These are phyloP conservation scores for Leptinotarsa lineolata DNA, from an alignment of 1,140 invertebrate genomes.

Conservation along the genomic window DNA sequence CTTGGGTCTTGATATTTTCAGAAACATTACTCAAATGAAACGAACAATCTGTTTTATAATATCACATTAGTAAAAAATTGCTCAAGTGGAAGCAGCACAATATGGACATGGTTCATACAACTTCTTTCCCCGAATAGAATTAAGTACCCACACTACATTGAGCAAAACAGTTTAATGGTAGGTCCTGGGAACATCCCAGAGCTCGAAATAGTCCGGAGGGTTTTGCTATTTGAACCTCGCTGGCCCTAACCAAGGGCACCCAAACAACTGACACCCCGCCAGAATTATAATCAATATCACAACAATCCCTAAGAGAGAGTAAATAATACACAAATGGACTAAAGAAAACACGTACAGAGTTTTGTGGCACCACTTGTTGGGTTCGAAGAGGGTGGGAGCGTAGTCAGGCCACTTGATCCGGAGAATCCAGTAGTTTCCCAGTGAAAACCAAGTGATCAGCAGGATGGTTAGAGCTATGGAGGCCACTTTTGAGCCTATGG, in stretches of 20 bases:
- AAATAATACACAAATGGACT: conserved; percentile 71
- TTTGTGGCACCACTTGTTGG: conserved; percentile 75
- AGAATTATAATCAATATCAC: conserved; percentile 65
- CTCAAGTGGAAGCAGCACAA: neutral
- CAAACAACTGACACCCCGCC: conserved; percentile 68
- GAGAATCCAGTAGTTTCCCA: conserved; percentile 82
- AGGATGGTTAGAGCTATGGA: conserved; percentile 66
- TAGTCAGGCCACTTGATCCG: conserved; percentile 76
- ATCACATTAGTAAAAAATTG: neutral
- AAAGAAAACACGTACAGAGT: conserved; percentile 79
- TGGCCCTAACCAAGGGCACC: conserved; percentile 68
- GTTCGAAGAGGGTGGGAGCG: conserved; percentile 68
- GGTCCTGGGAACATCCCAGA: conserved; percentile 54
- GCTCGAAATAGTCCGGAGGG: conserved; percentile 56
- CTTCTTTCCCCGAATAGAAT: neutral
- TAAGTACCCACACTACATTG: neutral
- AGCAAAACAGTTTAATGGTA: conserved; percentile 38
- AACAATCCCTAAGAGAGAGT: conserved; percentile 64
- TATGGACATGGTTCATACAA: neutral
- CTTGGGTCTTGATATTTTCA: too few species aligned
- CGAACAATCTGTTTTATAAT: too few species aligned
- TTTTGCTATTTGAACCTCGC: conserved; percentile 65
- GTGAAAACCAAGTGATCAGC: conserved; percentile 73
- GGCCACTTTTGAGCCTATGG: conserved; percentile 59
- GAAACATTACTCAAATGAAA: too few species aligned